A percentile compares a stretch with the other conserved stretches of the same genome.
Conservation (phyloP, 1,140 invertebrate genomes). For the Brachionus koreanus region DNA sequence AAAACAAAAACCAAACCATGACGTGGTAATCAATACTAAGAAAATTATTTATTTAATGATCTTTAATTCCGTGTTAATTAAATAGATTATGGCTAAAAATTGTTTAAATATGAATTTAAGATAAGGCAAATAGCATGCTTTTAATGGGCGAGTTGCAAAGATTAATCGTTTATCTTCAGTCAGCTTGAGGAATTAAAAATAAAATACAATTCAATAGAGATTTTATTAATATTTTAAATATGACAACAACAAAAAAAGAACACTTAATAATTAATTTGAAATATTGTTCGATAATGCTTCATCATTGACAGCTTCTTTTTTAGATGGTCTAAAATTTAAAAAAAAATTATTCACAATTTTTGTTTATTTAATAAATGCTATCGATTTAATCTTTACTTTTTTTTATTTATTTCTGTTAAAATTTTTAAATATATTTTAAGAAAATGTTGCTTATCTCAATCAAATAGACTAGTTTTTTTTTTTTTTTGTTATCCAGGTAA, state of each 20-base stretch:
- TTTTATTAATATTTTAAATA: not conserved
- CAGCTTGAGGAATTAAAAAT: not conserved
- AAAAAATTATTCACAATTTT: not conserved
- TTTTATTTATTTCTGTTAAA: too few relatives aligned
- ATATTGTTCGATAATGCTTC: not conserved
- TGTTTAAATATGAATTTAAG: constrained; percentile 5
- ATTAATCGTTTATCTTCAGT: not conserved
- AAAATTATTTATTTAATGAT: not conserved
- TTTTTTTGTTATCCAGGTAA: not conserved
- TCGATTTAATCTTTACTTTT: too few relatives aligned
- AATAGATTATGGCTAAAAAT: not conserved
- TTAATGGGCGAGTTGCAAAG: not conserved
- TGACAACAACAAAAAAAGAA: not conserved
- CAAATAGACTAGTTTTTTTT: not conserved
- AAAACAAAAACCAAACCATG: not conserved
- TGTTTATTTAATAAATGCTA: not conserved
- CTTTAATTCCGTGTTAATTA: constrained; percentile 3
- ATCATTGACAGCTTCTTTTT: not conserved
- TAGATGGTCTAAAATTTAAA: not conserved
- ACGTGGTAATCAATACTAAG: not conserved
- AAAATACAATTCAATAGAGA: not conserved
- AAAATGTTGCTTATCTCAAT: not conserved
- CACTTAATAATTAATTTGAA: not conserved
- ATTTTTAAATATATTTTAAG: not conserved
- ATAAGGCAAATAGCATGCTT: not conserved